A percentile compares a stretch with the other conserved stretches of the same genome.
Evolutionary conservation across 2,888 invertebrate species (phyloP).

Genomic region (Andricus curvator): DNA sequence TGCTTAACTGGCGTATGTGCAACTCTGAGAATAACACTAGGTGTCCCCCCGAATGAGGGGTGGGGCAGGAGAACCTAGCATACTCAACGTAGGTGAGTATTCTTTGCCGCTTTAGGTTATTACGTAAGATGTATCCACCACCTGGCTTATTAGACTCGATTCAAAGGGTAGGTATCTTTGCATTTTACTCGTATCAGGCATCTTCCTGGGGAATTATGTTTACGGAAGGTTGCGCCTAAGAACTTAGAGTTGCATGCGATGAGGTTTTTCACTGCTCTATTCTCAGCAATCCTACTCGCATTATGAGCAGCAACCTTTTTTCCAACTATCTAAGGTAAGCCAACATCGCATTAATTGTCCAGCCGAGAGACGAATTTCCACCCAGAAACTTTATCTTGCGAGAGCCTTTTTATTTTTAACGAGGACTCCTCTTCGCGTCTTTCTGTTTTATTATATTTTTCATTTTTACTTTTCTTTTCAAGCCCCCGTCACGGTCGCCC

Average conservation of each 20-base stretch:
- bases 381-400: constrained; percentile 37
- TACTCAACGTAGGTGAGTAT: constrained; percentile 41
- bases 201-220: constrained; percentile 55
- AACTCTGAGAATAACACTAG: neutral
- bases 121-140: constrained; percentile 49
- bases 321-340: constrained; percentile 16
- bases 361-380: constrained; percentile 37
- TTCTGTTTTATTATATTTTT: constrained; percentile 39
- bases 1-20: constrained; percentile 33
- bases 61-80: neutral
- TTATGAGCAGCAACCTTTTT: constrained; percentile 25
- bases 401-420: constrained; percentile 39
- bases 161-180: constrained; percentile 54
- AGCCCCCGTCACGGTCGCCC: constrained; percentile 45
- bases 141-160: constrained; percentile 53
- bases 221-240: constrained; percentile 54
- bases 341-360: constrained; percentile 34
- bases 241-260: constrained; percentile 52
- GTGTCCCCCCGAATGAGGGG: neutral
- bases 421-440: constrained; percentile 44
- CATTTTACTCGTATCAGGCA: constrained; percentile 49
- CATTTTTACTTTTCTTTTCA: constrained; percentile 48
- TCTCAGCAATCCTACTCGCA: constrained; percentile 47
- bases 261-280: constrained; percentile 54
- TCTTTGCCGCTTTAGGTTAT: constrained; percentile 50